Conservation (phyloP, 2,888 invertebrate species). For the Spodoptera littoralis region DNA sequence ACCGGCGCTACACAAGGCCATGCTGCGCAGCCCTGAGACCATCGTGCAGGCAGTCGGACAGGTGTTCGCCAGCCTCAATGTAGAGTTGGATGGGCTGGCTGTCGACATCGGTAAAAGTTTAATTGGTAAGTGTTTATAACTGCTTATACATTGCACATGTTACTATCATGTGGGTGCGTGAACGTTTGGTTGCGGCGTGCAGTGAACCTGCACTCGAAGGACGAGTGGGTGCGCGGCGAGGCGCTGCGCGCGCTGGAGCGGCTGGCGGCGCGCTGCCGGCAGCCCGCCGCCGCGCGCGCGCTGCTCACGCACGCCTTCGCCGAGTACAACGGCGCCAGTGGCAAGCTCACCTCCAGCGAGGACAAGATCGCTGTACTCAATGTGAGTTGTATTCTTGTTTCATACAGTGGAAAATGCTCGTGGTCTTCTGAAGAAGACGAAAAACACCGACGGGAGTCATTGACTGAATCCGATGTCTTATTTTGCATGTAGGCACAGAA, state of each 20-base stretch:
- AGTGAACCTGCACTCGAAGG: slow-evolving; percentile 96
- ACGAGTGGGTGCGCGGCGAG: slow-evolving; percentile 92
- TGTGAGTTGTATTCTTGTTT: slow-evolving; percentile 74
- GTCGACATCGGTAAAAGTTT: slow-evolving; percentile 94
- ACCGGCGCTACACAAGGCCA: slow-evolving; percentile 96
- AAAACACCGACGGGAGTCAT: not conserved
- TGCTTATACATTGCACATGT: too few relatives aligned
- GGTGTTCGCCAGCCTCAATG: slow-evolving; percentile 91
- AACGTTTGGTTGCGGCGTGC: slow-evolving; percentile 41
- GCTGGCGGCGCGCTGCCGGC: slow-evolving; percentile 92
- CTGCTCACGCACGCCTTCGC: slow-evolving; percentile 92
- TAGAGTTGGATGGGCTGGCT: slow-evolving; percentile 94
- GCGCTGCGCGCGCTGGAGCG: slow-evolving; percentile 92
- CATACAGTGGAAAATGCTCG: not conserved
- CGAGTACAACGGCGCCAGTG: slow-evolving; percentile 95
- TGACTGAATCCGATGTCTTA: not conserved
- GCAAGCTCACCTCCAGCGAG: slow-evolving; percentile 96
- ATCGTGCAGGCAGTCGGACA: slow-evolving; percentile 94
- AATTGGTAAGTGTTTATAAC: slow-evolving; percentile 87
- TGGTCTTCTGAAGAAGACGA: not conserved
- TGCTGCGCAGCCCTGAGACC: slow-evolving; percentile 98
- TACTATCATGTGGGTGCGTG: too few relatives aligned
- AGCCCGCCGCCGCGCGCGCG: slow-evolving; percentile 90
- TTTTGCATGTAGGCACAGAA: too few relatives aligned
- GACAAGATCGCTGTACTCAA: slow-evolving; percentile 96